These are phyloP conservation scores for Euwallacea fornicatus DNA, from an alignment of 1,140 invertebrate genomes.

Conservation along the genomic window DNA sequence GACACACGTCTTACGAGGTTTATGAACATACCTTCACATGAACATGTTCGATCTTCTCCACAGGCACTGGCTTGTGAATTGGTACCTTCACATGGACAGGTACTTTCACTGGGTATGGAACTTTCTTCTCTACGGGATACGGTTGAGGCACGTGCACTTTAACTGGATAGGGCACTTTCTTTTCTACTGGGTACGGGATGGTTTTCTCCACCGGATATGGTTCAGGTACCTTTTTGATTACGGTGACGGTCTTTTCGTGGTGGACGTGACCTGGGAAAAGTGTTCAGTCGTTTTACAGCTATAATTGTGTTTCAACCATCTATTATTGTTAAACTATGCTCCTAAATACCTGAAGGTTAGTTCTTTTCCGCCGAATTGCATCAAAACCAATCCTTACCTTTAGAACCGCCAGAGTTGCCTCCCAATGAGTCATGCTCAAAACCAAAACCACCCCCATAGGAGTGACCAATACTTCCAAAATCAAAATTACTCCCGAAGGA, in stretches of 20 bases:
- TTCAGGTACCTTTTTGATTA: slow-evolving; percentile 67
- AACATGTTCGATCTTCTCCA: slow-evolving; percentile 72
- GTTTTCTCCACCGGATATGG: slow-evolving; percentile 52
- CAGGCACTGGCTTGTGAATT: slow-evolving; percentile 68
- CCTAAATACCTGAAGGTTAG: too few relatives aligned
- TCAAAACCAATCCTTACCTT: slow-evolving; percentile 1
- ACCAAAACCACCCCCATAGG: slow-evolving; percentile 57
- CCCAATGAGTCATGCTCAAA: slow-evolving; percentile 21
- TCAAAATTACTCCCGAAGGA: slow-evolving; percentile 58
- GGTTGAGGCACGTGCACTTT: slow-evolving; percentile 61
- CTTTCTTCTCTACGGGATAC: slow-evolving; percentile 72
- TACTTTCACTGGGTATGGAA: slow-evolving; percentile 68
- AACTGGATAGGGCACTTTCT: slow-evolving; percentile 65
- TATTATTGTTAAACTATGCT: too few relatives aligned
- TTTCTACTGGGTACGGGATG: slow-evolving; percentile 56
- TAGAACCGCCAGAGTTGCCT: slow-evolving; percentile 5
- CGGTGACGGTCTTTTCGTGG: slow-evolving; percentile 71
- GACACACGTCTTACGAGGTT: not conserved
- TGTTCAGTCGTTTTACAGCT: not conserved
- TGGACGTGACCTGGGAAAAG: slow-evolving; percentile 55
- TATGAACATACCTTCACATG: slow-evolving; percentile 63
- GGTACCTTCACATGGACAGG: slow-evolving; percentile 63
- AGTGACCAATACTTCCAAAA: slow-evolving; percentile 56
- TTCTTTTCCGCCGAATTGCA: too few relatives aligned
- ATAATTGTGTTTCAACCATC: not conserved